These are phyloP conservation scores for Drosophila bocki DNA, from an alignment of 1,140 invertebrate genomes.

Conservation along the genomic window DNA sequence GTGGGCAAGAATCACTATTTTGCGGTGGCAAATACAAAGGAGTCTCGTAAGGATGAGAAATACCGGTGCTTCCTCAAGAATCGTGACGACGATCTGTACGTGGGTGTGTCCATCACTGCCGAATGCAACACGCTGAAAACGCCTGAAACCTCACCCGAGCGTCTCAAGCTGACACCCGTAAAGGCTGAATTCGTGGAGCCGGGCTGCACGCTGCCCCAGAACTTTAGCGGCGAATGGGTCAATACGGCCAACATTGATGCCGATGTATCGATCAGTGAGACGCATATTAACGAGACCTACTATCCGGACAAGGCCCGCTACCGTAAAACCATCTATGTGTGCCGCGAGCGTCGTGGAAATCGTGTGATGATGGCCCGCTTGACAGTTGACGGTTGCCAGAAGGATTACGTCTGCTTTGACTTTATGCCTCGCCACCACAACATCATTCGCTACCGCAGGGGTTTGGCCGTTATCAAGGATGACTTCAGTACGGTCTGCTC, in stretches of 20 bases:
- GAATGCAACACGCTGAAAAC: conserved; percentile 97
- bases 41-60: conserved; percentile 96
- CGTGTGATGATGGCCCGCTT: conserved; percentile 97
- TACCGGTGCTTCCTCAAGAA: conserved; percentile 97
- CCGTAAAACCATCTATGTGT: conserved; percentile 96
- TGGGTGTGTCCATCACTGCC: conserved; percentile 95
- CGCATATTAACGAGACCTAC: conserved; percentile 97
- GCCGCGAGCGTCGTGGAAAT: conserved; percentile 94
- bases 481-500: conserved; percentile 97
- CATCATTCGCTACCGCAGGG: conserved; percentile 95
- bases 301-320: conserved; percentile 96
- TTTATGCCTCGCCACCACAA: conserved; percentile 98
- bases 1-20: conserved; percentile 98
- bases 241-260: conserved; percentile 98
- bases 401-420: conserved; percentile 98
- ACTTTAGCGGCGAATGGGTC: conserved; percentile 97
- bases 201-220: conserved; percentile 95
- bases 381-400: conserved; percentile 98
- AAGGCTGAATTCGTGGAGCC: conserved; percentile 94
- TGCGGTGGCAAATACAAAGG: conserved; percentile 97
- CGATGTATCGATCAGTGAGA: conserved; percentile 97
- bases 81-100: conserved; percentile 96
- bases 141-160: conserved; percentile 96
- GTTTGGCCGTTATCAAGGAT: conserved; percentile 94
- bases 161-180: conserved; percentile 94